These are phyloP conservation scores for Zeugodacus cucurbitae DNA, from an alignment of 1,140 invertebrate species.

Conservation along the genomic window DNA sequence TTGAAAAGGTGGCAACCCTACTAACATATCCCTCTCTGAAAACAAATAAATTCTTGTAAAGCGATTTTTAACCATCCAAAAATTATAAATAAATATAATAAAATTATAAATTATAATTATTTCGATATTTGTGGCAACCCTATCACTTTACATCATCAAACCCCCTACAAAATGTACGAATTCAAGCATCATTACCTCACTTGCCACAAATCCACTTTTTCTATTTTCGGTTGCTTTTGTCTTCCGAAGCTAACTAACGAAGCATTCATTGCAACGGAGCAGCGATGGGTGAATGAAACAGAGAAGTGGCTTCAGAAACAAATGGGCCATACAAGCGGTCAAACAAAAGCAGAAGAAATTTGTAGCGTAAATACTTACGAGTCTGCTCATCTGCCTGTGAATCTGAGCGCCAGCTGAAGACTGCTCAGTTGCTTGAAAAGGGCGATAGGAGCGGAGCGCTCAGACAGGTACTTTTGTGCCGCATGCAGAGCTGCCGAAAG, in stretches of 20 bases:
- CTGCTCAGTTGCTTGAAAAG: background rate
- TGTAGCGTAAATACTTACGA: background rate
- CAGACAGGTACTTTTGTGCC: background rate
- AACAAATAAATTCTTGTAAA: too few relatives aligned
- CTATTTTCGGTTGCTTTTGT: background rate
- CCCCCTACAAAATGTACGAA: background rate
- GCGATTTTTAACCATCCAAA: too few relatives aligned
- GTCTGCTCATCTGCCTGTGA: background rate
- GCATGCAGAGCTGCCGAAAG: background rate
- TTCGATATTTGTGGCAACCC: background rate
- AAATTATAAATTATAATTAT: background rate
- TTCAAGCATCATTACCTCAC: constrained; percentile 24
- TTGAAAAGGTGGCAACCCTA: too few relatives aligned
- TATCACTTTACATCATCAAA: background rate
- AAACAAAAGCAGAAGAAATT: constrained; percentile 15
- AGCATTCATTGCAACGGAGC: background rate
- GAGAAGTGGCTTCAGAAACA: constrained; percentile 11
- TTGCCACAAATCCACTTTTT: background rate
- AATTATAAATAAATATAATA: too few relatives aligned
- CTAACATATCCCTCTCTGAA: too few relatives aligned
- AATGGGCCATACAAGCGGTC: background rate
- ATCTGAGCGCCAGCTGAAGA: background rate
- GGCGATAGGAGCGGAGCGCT: background rate
- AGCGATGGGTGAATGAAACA: background rate
- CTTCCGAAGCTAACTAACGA: constrained; percentile 10